These are phyloP conservation scores for Phenganax subtilis DNA, from an alignment of 92 coral and sea anemone species.

Conservation along the genomic window DNA sequence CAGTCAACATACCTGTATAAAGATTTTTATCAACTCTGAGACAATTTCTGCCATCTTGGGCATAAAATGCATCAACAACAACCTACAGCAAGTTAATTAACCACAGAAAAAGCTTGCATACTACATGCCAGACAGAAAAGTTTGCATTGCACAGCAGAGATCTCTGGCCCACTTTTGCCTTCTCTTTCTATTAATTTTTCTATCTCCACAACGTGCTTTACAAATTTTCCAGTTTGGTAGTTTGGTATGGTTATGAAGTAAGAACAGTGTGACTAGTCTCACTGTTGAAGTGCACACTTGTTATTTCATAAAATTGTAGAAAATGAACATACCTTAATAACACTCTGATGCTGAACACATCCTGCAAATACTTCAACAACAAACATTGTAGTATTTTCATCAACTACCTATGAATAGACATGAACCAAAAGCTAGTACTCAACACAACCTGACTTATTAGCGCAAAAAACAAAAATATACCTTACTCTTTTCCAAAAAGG, in stretches of 20 bases:
- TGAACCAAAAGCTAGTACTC: neutral
- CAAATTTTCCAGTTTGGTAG: too few species aligned
- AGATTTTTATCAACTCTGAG: conserved; percentile 81
- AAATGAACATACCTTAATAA: conserved; percentile 60
- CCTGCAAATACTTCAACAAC: conserved; percentile 93
- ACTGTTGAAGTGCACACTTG: too few species aligned
- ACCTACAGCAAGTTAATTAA: conserved; percentile 51
- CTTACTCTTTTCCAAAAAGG: conserved; percentile 61
- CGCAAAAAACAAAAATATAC: conserved; percentile 43
- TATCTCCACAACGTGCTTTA: neutral
- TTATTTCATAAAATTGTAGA: too few species aligned
- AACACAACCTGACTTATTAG: neutral
- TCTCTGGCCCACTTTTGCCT: neutral
- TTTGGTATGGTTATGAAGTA: too few species aligned
- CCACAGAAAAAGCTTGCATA: neutral
- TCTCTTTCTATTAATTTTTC: neutral
- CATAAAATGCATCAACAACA: conserved; percentile 89
- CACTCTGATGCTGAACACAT: conserved; percentile 79
- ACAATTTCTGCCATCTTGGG: conserved; percentile 73
- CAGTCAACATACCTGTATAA: conserved; percentile 58
- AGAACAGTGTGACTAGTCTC: too few species aligned
- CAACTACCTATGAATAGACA: conserved; percentile 47
- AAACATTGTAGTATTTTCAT: conserved; percentile 69
- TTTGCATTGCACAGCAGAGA: neutral
- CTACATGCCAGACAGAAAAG: too few species aligned